phyloP scores from a whole-genome alignment of 2,797 vertebrate genomes.

The Hydrocynus forskahlii region DNA sequence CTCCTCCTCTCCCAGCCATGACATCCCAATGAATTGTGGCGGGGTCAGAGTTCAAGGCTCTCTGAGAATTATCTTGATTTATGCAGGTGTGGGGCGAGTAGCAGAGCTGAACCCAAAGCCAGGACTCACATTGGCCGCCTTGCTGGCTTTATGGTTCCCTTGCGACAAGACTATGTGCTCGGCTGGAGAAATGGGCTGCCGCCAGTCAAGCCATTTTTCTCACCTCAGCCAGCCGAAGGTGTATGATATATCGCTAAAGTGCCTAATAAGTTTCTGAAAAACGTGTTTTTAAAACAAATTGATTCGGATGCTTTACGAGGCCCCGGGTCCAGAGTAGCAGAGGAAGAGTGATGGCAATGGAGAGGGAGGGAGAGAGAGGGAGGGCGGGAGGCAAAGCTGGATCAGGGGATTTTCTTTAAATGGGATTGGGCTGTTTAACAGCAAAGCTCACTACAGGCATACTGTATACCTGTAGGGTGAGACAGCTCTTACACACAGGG shows the following conservation, averaged over 20 bases:
- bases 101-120: constrained; percentile 83
- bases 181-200: constrained; percentile 89
- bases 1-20: constrained; percentile 45
- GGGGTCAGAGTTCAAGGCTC: constrained; percentile 96
- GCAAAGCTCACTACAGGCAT: constrained; percentile 38
- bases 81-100: constrained; percentile 83
- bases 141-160: constrained; percentile 86
- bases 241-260: constrained; percentile 95
- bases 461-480: constrained; percentile 44
- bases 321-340: constrained; percentile 72
- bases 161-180: constrained; percentile 87
- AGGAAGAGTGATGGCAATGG: constrained; percentile 66
- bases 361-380: constrained; percentile 17
- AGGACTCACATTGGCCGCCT: constrained; percentile 73
- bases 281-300: constrained; percentile 94
- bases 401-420: constrained; percentile 42
- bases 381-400: not conserved
- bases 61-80: constrained; percentile 98
- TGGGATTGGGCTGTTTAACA: constrained; percentile 48
- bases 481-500: constrained; percentile 40
- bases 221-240: constrained; percentile 85
- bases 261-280: constrained; percentile 89
- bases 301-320: constrained; percentile 88
- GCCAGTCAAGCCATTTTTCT: constrained; percentile 87
- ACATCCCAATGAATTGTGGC: constrained; percentile 90